phyloP scores from a whole-genome alignment of 2,797 vertebrate species.

The Arnoldichthys spilopterus region DNA sequence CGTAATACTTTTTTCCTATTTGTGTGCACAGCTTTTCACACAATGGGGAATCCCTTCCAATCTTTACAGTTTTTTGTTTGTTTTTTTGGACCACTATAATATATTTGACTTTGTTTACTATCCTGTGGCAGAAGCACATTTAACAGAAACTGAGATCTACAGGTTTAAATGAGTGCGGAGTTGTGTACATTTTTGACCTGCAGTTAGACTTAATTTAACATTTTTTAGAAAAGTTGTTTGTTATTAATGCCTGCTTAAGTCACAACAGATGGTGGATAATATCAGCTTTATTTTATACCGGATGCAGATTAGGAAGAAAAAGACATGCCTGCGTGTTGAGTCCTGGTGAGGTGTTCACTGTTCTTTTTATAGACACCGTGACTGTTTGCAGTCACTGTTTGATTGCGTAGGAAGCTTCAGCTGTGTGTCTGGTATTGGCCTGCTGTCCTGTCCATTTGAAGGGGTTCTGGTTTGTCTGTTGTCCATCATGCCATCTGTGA shows the following conservation, averaged over 20 bases:
- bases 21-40: too few species aligned
- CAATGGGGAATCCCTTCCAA: too few species aligned
- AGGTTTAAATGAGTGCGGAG: too few species aligned
- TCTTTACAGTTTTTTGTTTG: too few species aligned
- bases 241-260: neutral
- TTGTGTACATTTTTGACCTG: too few species aligned
- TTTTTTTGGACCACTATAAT: too few species aligned
- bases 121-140: too few species aligned
- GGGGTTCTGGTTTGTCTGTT: slow-evolving; percentile 20
- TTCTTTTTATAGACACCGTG: slow-evolving; percentile 38
- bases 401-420: slow-evolving; percentile 39
- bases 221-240: neutral
- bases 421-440: slow-evolving; percentile 33
- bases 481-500: slow-evolving; percentile 34
- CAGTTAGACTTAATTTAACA: slow-evolving; percentile 15
- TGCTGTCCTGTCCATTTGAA: slow-evolving; percentile 29
- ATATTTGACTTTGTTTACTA: too few species aligned
- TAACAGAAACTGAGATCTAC: too few species aligned
- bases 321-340: slow-evolving; percentile 16
- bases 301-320: slow-evolving; percentile 27
- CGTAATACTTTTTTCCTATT: too few species aligned
- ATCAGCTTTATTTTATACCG: slow-evolving; percentile 5
- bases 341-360: slow-evolving; percentile 22
- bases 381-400: slow-evolving; percentile 35
- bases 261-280: neutral